Conservation (phyloP, 2,888 invertebrate genomes). For the Caenorhabditis sp. region DNA sequence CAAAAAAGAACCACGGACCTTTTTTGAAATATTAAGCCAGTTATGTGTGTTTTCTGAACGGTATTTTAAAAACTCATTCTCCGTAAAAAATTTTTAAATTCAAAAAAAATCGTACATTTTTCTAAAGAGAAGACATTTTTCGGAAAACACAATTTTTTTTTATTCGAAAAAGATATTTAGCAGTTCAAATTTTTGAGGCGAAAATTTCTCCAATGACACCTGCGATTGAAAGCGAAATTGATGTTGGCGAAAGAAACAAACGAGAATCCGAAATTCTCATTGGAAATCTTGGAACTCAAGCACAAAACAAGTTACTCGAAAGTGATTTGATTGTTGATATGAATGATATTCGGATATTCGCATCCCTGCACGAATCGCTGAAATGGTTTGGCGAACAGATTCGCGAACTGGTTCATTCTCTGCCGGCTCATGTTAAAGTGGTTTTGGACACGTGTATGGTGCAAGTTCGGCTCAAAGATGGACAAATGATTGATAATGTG, state of each 20-base stretch:
- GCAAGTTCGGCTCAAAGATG: constrained; percentile 55
- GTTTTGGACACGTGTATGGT: constrained; percentile 42
- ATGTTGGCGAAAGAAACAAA: constrained; percentile 81
- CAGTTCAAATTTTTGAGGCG: constrained; percentile 7
- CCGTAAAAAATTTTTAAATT: too few species aligned
- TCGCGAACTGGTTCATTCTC: constrained; percentile 40
- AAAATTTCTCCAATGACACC: constrained; percentile 54
- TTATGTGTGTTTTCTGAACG: too few species aligned
- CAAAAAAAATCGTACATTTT: too few species aligned
- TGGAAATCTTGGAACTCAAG: constrained; percentile 78
- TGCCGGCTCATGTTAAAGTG: constrained; percentile 39
- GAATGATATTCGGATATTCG: constrained; percentile 83
- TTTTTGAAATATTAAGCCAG: too few species aligned
- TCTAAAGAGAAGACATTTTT: too few species aligned
- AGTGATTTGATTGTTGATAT: constrained; percentile 88
- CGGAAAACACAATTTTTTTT: too few species aligned
- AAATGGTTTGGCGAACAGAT: constrained; percentile 72
- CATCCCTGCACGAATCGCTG: constrained; percentile 90
- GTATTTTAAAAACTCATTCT: too few species aligned
- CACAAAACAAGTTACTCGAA: constrained; percentile 70
- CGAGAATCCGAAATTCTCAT: constrained; percentile 92
- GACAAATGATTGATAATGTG: constrained; percentile 53
- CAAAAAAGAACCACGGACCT: too few species aligned
- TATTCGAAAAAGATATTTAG: too few species aligned
- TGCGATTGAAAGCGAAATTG: constrained; percentile 70